Conservation (phyloP, 2,797 vertebrate species). For the Smutsia gigantea region DNA sequence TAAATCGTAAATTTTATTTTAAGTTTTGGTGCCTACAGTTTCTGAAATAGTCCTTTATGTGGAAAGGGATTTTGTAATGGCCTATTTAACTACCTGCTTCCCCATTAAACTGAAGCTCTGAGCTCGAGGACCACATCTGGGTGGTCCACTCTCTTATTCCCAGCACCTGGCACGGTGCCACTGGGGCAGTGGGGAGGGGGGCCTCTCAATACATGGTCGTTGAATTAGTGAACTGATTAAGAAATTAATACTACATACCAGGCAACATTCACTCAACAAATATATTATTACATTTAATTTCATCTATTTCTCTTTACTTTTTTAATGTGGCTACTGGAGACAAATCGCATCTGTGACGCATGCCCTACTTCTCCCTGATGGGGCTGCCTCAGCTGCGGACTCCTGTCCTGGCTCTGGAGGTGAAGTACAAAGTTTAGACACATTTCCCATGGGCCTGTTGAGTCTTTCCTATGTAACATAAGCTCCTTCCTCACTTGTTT, state of each 20-base stretch:
- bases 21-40: slow-evolving; percentile 46
- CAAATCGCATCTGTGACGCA: background rate
- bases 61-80: background rate
- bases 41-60: background rate
- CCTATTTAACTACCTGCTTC: background rate
- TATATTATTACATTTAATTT: background rate
- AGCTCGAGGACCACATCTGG: background rate
- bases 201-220: fast-evolving
- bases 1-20: slow-evolving; percentile 65
- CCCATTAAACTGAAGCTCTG: fast-evolving
- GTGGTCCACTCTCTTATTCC: background rate
- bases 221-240: background rate
- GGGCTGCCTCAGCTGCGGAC: background rate
- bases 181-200: background rate
- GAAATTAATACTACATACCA: background rate
- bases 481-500: background rate
- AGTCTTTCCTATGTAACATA: background rate
- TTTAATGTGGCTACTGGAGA: background rate
- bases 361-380: fast-evolving
- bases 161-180: fast-evolving
- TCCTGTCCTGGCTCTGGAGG: background rate
- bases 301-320: background rate
- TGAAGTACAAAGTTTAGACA: background rate
- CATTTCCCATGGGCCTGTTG: fast-evolving
- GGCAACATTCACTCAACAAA: background rate